Base-by-base conservation (phyloP, 2,888 invertebrate species). In the Idaea biselata region DNA sequence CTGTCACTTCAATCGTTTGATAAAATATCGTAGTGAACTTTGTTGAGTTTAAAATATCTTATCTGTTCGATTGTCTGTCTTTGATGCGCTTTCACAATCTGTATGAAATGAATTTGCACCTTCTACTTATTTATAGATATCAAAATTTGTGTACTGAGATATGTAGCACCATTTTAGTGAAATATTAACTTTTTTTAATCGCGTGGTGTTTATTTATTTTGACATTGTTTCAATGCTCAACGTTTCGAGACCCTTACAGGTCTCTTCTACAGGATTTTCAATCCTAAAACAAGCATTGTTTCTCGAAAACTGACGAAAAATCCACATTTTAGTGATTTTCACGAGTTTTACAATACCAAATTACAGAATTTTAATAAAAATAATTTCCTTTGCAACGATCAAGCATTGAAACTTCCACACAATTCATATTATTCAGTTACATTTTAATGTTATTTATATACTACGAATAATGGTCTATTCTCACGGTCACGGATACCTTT, bases 11-110 rank as follows among this genome's bases (percentile, higher is more conserved):
- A 44, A 44, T 44, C 44, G 44, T 44, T 44, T 44, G 44, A 44
- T 44, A 44, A 44, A 44, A 44, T 44, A 44, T 8, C 44, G 44
- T 44, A 44, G 44, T 44, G 58, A 44, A 58, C 32, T 44, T 44
- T 11, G 11, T 44, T 11, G 44, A 44, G 44, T 44, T 44, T 44
- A 44, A 44, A 44, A 44, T 44, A 44, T 44, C 44, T 44, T 44
- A 44, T 44, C 44, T 44, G 11, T 11, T 44, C 14, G 44, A 44
- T 33, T 33, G 7, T 7, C 3, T 44, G 44, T 44, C 44, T 44
- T 44, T 44, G 8, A 14, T 44, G 6, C 44, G 11, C 6, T 44
- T 44, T 11, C 7, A 14, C 14, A 8, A 44, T 14, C 44, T 2
- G 14, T 14, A 8, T 11, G 8, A 14, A 44, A 44, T 14, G 11